A percentile compares a stretch with the other conserved stretches of the same genome.
These are phyloP conservation scores for Actias luna DNA, from an alignment of 2,888 invertebrate genomes.

Conservation along the genomic window DNA sequence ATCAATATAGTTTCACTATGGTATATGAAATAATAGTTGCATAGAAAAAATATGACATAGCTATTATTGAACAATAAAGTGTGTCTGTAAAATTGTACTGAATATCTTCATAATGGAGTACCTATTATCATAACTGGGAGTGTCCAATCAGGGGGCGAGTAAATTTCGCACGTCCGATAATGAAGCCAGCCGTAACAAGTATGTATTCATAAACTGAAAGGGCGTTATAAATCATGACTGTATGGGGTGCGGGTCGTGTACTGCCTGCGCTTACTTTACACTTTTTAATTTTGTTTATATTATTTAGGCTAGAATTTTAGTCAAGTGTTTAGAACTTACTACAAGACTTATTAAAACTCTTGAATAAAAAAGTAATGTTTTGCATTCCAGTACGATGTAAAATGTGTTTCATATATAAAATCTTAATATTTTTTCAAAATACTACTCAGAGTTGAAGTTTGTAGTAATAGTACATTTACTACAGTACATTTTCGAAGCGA, in stretches of 20 bases:
- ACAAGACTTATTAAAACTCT: too few relatives aligned
- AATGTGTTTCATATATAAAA: too few relatives aligned
- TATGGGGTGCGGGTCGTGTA: neutral
- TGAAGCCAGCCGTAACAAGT: slow-evolving; percentile 76
- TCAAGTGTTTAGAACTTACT: too few relatives aligned
- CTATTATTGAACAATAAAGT: slow-evolving; percentile 10
- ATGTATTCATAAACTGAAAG: slow-evolving; percentile 76
- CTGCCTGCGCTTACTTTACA: neutral
- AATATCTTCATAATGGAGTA: slow-evolving; percentile 56
- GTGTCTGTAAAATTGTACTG: slow-evolving; percentile 26
- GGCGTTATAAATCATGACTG: slow-evolving; percentile 68
- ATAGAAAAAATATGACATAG: neutral
- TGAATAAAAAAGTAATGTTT: too few relatives aligned
- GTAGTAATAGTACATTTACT: too few relatives aligned
- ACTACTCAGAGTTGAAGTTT: too few relatives aligned
- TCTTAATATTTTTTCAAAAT: too few relatives aligned
- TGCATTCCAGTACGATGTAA: too few relatives aligned
- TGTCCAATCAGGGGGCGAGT: slow-evolving; percentile 74
- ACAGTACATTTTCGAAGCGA: too few relatives aligned
- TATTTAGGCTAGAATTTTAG: neutral
- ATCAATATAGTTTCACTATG: too few relatives aligned
- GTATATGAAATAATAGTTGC: neutral
- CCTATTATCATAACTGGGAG: slow-evolving; percentile 56
- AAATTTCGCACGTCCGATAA: slow-evolving; percentile 66
- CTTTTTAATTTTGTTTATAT: neutral